Evolutionary conservation across 1,140 invertebrate species (phyloP).

Genomic region (Neuroterus valhalla): DNA sequence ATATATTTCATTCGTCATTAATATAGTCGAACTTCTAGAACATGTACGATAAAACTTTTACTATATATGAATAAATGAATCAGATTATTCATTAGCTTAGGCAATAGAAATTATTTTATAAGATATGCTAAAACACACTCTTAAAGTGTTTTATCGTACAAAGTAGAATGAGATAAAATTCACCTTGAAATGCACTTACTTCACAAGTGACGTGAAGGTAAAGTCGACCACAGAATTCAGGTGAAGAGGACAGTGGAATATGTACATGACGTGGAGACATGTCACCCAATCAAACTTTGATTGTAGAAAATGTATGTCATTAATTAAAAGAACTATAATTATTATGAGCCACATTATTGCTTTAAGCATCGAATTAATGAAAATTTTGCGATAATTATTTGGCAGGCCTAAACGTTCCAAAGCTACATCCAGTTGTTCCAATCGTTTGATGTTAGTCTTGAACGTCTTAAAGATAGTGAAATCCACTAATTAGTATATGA

Average conservation of each 20-base stretch:
- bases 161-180: too few relatives aligned
- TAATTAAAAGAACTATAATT: not conserved
- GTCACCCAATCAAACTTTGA: not conserved
- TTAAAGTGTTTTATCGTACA: too few relatives aligned
- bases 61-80: not conserved
- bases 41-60: not conserved
- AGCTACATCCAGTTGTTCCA: not conserved
- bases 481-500: too few relatives aligned
- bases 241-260: conserved; percentile 8
- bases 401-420: conserved; percentile 9
- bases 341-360: not conserved
- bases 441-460: not conserved
- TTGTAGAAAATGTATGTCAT: not conserved
- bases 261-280: not conserved
- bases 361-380: not conserved
- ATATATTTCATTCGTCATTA: not conserved
- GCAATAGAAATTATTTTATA: too few relatives aligned
- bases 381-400: conserved; percentile 2
- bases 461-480: not conserved
- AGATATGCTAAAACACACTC: too few relatives aligned
- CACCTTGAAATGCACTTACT: too few relatives aligned
- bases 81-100: too few relatives aligned
- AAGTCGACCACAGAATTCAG: conserved; percentile 9
- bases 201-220: not conserved
- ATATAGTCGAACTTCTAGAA: not conserved